Base-by-base conservation (phyloP, 2,888 invertebrate species). In the Amitus sp. region DNA sequence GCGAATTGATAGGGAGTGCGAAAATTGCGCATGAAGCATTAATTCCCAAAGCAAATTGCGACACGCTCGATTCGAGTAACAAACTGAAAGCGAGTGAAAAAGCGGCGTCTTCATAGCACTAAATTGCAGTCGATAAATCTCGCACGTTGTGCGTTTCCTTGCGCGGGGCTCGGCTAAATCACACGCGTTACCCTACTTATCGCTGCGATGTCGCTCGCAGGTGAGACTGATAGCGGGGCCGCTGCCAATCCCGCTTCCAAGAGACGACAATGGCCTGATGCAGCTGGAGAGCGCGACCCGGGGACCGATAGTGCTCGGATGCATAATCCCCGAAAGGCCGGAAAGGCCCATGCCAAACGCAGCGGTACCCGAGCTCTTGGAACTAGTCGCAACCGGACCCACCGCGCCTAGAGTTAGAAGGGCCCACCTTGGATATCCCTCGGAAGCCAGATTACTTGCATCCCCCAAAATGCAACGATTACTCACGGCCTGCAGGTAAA, bases 391-490 rank as follows among this genome's bases (percentile, higher is more conserved):
- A 33, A 73, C 80, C 50, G 81, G 80, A 56, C 79, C 67, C 52
- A 79, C 80, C 75, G 76, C 80, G 61, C 77, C 82, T 48, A 68
- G 80, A 69, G 76, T 82, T 47, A 73, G 79, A 66, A 70, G 80
- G 62, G 80, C 81, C 5, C 68, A 78, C 45, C 70, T 82, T 27
- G 81, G 81, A 37, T 82, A 81, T 67, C 80, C 81, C 15, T 84
- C 84, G 42, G 84, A 85, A 62, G 78, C 79, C 28, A 75, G 82
- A 50, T 74, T 84, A 15, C 76, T 84, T 61, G 82, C 84, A 39
- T 83, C 84, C 19, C 84, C 84, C 39, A 82, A 83, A 68, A 84
- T 84, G 74, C 84, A 84, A 63, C 79, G 82, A 63, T 83, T 85
- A 61, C 67, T 85, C 48, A 78, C 83, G 10, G 83, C 82, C 65